phyloP scores from a whole-genome alignment of 2,797 vertebrate genomes.

The Simalia tracyae region DNA sequence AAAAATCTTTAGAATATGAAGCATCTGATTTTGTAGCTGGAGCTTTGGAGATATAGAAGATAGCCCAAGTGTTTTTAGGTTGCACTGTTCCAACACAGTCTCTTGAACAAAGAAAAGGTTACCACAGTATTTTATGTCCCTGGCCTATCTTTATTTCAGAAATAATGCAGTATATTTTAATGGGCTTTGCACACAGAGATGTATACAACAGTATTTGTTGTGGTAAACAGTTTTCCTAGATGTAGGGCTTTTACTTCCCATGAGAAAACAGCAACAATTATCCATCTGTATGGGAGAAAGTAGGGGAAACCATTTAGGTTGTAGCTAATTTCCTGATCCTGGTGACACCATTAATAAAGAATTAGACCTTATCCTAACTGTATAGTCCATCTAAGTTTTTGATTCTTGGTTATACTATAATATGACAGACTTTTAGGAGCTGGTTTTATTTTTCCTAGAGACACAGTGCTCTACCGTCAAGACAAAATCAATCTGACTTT shows the following conservation, averaged over 20 bases:
- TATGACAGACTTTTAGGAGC: not conserved
- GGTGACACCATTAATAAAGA: not conserved
- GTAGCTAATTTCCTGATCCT: not conserved
- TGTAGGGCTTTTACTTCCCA: not conserved
- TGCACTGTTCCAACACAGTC: not conserved
- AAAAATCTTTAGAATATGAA: not conserved
- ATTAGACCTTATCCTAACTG: not conserved
- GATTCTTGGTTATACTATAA: not conserved
- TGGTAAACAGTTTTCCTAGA: not conserved
- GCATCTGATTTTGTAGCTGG: not conserved
- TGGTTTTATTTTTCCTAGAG: not conserved
- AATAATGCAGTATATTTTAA: not conserved
- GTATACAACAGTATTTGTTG: not conserved
- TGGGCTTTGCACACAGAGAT: not conserved
- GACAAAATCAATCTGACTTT: not conserved
- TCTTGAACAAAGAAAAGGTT: not conserved
- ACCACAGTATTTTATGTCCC: not conserved
- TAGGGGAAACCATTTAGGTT: not conserved
- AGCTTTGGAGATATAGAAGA: not conserved
- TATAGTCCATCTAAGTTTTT: too few relatives aligned
- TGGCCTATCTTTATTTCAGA: not conserved
- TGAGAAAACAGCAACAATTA: not conserved
- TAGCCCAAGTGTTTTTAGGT: not conserved
- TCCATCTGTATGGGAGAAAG: not conserved
- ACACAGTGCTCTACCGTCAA: not conserved